Base-by-base conservation (phyloP, 2,888 invertebrate genomes). In the Cordilura impudica region DNA sequence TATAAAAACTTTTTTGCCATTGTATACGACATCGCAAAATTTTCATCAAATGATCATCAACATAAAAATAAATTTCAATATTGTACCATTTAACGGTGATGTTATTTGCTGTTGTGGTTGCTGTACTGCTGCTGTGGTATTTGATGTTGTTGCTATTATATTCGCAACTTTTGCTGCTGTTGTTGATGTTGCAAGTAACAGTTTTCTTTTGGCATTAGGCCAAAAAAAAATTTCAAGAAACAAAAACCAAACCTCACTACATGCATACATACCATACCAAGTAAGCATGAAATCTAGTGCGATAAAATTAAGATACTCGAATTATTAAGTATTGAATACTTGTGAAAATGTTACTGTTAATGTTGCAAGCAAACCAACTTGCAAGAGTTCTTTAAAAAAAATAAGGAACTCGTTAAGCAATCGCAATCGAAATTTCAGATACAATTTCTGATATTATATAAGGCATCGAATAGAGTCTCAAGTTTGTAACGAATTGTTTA, bases 31-130 rank as follows among this genome's bases (percentile, higher is more conserved):
- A 75, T 78, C 79, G 78, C 81, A 82, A 82, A 83, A 82, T 81
- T 78, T 81, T 81, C 82, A 83, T 82, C 82, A 83, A 82, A 84
- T 83, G 82, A 81, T 81, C 78, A 82, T 82, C 84, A 83, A 83
- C 84, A 84, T 84, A 84, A 83, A 85, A 86, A 85, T 85, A 87
- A 87, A 88, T 87, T 86, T 86, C 86, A 86, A 87, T 87, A 86
- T 86, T 86, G 87, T 85, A 86, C 83, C 84, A 86, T 85, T 88
- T 87, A 88, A 88, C 88, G 87, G 87, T 86, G 73, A 69, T 74
- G 67, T 54, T 67, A 71, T 71, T 75, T 81, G 75, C 61, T 75
- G 67, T 39, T 35, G 72, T 58, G 56, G 47, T 47, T 18, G 2
- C 65, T 21, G 16, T 58, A 19, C 21, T 16, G 31, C 8, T 39